Percentiles rank a stretch among this genome's conserved stretches.
phyloP scores from a whole-genome alignment of 2,113 vertebrate genomes.

The Stictonetta naevosa region DNA sequence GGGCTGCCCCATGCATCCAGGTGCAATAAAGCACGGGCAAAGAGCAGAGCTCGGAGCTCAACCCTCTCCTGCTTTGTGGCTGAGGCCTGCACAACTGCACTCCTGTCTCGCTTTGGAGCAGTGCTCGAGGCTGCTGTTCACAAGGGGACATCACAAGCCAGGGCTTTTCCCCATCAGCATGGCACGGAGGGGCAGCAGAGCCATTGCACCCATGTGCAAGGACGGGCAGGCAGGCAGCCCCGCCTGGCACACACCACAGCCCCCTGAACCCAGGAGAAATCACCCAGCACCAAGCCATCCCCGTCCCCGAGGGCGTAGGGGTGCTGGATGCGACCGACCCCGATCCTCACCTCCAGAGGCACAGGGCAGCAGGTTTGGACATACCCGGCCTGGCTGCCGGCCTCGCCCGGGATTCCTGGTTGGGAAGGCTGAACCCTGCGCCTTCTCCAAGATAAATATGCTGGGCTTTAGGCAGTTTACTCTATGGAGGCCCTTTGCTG shows the following conservation, averaged over 20 bases:
- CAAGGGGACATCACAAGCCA: background rate
- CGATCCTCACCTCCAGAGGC: background rate
- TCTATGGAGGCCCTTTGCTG: background rate
- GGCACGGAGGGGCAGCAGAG: background rate
- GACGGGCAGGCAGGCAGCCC: background rate
- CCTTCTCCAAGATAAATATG: background rate
- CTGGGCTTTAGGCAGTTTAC: background rate
- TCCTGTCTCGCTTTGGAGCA: fast-evolving
- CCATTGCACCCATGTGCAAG: background rate
- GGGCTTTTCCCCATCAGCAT: background rate
- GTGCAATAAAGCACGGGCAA: background rate
- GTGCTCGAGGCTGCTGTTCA: background rate
- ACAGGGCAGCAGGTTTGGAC: background rate
- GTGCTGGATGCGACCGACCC: fast-evolving
- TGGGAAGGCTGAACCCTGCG: background rate
- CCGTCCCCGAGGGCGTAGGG: background rate
- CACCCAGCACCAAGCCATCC: background rate
- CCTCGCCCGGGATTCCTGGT: background rate
- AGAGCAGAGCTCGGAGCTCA: background rate
- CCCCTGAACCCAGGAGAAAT: fast-evolving
- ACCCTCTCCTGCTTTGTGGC: background rate
- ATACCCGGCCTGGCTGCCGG: background rate
- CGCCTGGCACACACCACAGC: background rate
- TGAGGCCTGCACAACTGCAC: fast-evolving
- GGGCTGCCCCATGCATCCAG: background rate